Evolutionary conservation across 1,140 invertebrate species (phyloP).

Genomic region (Sminthurides bifidus): DNA sequence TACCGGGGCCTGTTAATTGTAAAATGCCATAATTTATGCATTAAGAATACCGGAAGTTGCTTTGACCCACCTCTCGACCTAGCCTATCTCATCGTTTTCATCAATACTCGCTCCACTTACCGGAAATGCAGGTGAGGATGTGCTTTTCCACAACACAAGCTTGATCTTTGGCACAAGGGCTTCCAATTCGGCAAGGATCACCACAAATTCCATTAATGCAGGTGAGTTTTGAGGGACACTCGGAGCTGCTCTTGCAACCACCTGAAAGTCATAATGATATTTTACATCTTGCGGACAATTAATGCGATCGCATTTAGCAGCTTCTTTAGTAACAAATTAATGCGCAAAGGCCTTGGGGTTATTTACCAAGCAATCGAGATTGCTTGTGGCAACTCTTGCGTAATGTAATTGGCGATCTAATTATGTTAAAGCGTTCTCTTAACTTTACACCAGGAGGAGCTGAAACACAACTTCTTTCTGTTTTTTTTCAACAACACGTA

Average conservation of each 20-base stretch:
- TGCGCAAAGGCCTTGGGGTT: neutral
- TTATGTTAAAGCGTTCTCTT: conserved; percentile 1
- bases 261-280: conserved; percentile 4
- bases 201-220: conserved; percentile 52
- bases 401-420: neutral
- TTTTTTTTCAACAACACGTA: no score
- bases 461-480: no score
- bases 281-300: neutral
- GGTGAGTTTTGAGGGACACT: conserved; percentile 48
- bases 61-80: neutral
- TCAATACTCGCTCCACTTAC: conserved; percentile 6
- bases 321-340: neutral
- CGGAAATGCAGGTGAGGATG: conserved; percentile 14
- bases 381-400: neutral
- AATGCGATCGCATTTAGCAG: neutral
- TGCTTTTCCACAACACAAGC: conserved; percentile 17
- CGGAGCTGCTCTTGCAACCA: conserved; percentile 53
- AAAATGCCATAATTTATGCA: neutral
- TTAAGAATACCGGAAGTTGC: neutral
- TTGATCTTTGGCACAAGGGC: conserved; percentile 13
- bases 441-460: no score
- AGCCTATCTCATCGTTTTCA: neutral
- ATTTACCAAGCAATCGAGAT: neutral
- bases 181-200: conserved; percentile 44
- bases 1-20: neutral